phyloP scores from a whole-genome alignment of 2,113 vertebrate species.

The Indri indri region DNA sequence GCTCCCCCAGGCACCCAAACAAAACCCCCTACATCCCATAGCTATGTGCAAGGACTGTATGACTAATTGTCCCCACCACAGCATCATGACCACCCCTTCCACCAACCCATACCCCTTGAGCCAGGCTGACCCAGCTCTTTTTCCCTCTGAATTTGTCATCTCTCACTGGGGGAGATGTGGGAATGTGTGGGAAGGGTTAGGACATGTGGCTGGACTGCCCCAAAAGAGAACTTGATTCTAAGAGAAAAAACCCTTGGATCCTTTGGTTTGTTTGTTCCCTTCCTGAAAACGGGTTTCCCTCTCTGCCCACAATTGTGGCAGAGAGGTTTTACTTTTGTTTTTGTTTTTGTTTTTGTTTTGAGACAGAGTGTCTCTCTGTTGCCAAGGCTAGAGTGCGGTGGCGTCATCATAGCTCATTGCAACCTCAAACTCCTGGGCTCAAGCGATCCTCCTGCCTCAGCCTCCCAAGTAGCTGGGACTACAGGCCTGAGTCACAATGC shows the following conservation, averaged over 20 bases:
- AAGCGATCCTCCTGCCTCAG: too few relatives aligned
- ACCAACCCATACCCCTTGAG: background rate
- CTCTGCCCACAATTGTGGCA: background rate
- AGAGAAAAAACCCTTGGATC: background rate
- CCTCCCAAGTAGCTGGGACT: too few relatives aligned
- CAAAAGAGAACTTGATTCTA: conserved; percentile 2
- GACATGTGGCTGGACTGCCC: background rate
- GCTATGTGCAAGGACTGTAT: background rate
- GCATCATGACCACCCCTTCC: background rate
- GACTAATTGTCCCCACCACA: conserved; percentile 25
- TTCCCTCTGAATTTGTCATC: conserved; percentile 43
- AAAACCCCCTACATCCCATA: background rate
- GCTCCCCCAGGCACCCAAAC: background rate
- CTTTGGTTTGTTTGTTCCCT: background rate
- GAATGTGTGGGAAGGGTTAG: conserved; percentile 5
- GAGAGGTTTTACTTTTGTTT: background rate
- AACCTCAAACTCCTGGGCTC: too few relatives aligned
- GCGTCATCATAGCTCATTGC: too few relatives aligned
- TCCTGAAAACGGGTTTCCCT: background rate
- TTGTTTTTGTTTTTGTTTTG: too few relatives aligned
- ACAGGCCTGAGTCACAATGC: too few relatives aligned
- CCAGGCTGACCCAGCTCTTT: conserved; percentile 11
- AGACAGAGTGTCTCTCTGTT: too few relatives aligned
- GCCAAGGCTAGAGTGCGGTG: too few relatives aligned
- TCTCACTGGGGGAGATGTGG: background rate